Evolutionary conservation across 2,113 vertebrate genomes (phyloP).

Genomic region (Engystomops pustulosus): DNA sequence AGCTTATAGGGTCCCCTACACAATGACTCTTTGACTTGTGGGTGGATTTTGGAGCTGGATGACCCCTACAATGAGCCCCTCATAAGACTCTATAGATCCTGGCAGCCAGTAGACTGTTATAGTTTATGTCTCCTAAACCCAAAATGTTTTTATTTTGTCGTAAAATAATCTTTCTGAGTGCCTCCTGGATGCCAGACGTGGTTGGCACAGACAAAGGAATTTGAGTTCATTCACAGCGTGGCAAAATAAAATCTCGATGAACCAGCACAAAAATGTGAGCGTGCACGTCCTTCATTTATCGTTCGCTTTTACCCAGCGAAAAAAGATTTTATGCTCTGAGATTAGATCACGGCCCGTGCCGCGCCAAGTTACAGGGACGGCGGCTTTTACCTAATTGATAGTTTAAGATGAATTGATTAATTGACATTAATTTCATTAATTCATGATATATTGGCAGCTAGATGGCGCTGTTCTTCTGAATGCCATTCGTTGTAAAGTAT

Average conservation of each 20-base stretch:
- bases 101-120: neutral
- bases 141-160: neutral
- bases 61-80: no score
- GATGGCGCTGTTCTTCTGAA: neutral
- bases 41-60: no score
- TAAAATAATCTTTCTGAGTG: conserved; percentile 11
- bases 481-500: no score
- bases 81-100: neutral
- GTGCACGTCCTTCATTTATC: neutral
- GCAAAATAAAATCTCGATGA: neutral
- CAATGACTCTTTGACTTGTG: no score
- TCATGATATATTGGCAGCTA: neutral
- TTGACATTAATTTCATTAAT: neutral
- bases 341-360: neutral
- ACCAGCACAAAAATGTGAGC: conserved; percentile 14
- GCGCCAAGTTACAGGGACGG: neutral
- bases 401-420: neutral
- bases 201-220: conserved; percentile 40
- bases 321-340: no score
- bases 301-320: neutral
- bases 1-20: no score
- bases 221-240: conserved; percentile 24
- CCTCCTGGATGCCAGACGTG: conserved; percentile 4
- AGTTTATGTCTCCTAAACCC: neutral
- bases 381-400: no score